Evolutionary conservation across 2,888 invertebrate genomes (phyloP), one percentile per base, ranked within the genome.

Genomic region (Ecliptopera silaceata): DNA sequence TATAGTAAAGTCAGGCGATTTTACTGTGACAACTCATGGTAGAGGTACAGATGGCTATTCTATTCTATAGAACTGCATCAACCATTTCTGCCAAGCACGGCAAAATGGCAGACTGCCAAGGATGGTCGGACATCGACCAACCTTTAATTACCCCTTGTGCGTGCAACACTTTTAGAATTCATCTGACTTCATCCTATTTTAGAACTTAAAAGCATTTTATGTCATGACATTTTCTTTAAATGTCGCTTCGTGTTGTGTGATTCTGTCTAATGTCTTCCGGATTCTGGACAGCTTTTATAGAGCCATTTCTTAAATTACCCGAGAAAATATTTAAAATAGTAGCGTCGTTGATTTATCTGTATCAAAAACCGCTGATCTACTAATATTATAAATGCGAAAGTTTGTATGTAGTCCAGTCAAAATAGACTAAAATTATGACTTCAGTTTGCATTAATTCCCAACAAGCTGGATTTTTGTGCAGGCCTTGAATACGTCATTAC

Each of bases 91-190:
- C 72, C 72, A 73, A 77, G 58, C 72, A 74, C 70, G 72, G 74
- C 70, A 70, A 71, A 64, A 22, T 86, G 87, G 87, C 86, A 61
- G 46, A 48, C 54, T 73, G 87, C 87, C 87, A 88, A 84, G 79
- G 82, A 83, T 81, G 65, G 57, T 72, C 79, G 80, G 78, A 78
- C 81, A 78, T 75, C 80, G 84, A 82, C 83, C 83, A 85, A 82
- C 82, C 80, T 84, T 80, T 83, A 77, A 75, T 78, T 77, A 79
- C 75, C 73, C 70, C 63, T 63, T 65, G 52, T 51, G 56, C 38
- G 55, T 46, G 55, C 45, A 64, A 53, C 72, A 64, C 71, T 71
- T 75, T 65, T 70, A 72, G 71, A 70, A 66, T 51, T 57, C 1
- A 41, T 39, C 41, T 39, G 55, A 39, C 67, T 66, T 62, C 64